Percentiles rank a stretch among this genome's conserved stretches.
Conservation (phyloP, 30 jellyfish, hydroid and myxozoan species). For the Hydra vulgaris region DNA sequence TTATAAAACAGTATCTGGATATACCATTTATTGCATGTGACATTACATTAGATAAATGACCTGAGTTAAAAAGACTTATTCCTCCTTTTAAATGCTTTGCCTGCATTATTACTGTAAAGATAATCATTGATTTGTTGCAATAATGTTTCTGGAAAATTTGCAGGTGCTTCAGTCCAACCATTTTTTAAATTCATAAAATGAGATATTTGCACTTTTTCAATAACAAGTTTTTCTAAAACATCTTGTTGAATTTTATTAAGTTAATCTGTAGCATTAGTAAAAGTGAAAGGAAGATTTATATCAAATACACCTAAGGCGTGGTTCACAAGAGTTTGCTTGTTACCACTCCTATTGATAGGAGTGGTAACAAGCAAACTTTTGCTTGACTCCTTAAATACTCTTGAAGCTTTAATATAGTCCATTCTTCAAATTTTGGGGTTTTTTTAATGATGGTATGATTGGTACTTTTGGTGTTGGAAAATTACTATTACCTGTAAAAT, state of each 20-base stretch:
- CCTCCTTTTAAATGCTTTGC: slow-evolving; percentile 28
- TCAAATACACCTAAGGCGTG: no score
- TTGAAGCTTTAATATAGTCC: slow-evolving; percentile 15
- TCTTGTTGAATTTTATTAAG: no score
- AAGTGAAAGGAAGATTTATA: neutral
- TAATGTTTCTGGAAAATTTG: slow-evolving; percentile 10
- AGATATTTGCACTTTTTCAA: slow-evolving; percentile 1
- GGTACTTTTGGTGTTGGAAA: neutral
- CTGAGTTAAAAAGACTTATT: neutral
- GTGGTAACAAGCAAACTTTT: no score
- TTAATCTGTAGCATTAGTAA: neutral
- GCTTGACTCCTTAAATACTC: neutral
- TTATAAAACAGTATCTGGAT: slow-evolving; percentile 4
- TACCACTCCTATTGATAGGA: neutral
- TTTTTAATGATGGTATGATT: neutral
- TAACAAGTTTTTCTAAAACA: neutral
- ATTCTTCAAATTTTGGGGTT: neutral
- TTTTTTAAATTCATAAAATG: neutral
- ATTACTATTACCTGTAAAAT: neutral
- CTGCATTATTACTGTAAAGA: slow-evolving; percentile 4
- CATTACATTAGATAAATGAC: neutral
- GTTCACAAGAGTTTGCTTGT: slow-evolving; percentile 6
- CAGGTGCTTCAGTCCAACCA: slow-evolving; percentile 11
- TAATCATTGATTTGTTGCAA: neutral
- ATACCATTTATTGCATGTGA: neutral